Evolutionary conservation across 2,797 vertebrate genomes (phyloP).

Genomic region (Neomorphus geoffroyi): DNA sequence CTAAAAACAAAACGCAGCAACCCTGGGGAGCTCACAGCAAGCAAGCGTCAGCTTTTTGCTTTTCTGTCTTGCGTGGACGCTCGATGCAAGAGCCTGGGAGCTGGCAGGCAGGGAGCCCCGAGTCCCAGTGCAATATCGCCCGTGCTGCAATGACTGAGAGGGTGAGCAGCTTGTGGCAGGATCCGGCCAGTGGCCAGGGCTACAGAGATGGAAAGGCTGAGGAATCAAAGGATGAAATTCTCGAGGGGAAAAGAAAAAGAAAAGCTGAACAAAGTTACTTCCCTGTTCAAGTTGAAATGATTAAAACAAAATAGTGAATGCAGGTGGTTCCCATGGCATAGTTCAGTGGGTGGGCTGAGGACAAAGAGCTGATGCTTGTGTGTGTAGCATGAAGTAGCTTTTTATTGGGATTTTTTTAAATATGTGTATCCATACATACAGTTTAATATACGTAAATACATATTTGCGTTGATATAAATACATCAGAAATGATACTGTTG

Average conservation of each 20-base stretch:
- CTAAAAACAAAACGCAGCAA: not conserved
- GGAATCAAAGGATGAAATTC: too few species aligned
- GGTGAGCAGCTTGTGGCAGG: rapidly evolving
- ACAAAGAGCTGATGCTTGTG: not conserved
- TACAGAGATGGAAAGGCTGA: not conserved
- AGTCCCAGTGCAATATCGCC: rapidly evolving
- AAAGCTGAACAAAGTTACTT: not conserved
- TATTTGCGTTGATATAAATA: not conserved
- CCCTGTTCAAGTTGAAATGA: not conserved
- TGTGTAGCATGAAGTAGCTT: not conserved
- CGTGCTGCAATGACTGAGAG: rapidly evolving
- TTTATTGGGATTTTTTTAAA: not conserved
- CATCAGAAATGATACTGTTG: not conserved
- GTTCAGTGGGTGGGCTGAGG: too few species aligned
- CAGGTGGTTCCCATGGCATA: rapidly evolving
- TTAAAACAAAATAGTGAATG: rapidly evolving
- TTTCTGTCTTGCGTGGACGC: not conserved
- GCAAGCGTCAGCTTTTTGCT: rapidly evolving
- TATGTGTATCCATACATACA: too few species aligned
- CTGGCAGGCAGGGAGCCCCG: not conserved
- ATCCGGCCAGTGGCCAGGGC: rapidly evolving
- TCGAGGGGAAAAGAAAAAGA: not conserved
- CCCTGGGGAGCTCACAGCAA: not conserved
- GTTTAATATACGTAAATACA: too few species aligned
- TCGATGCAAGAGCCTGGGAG: rapidly evolving